phyloP scores from a whole-genome alignment of 2,797 vertebrate species.

The Crypturellus tataupa region DNA sequence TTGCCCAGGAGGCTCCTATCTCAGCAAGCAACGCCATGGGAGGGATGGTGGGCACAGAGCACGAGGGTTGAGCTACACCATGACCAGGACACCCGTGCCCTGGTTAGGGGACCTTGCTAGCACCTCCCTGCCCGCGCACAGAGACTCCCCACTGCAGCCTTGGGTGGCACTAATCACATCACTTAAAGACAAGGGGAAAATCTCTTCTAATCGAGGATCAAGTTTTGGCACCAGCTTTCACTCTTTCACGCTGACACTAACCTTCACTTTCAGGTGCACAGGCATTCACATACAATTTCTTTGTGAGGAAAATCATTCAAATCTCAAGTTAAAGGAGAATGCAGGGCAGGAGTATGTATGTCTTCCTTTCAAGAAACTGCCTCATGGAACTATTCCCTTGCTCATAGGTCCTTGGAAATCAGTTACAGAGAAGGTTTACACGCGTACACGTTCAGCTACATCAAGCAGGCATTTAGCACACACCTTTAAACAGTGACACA shows the following conservation, averaged over 20 bases:
- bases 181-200: conserved; percentile 29
- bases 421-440: not conserved
- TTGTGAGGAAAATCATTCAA: conserved; percentile 29
- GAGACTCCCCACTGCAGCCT: not conserved
- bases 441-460: not conserved
- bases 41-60: accelerated
- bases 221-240: conserved; percentile 32
- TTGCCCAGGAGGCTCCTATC: not conserved
- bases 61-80: not conserved
- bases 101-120: not conserved
- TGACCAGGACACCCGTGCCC: not conserved
- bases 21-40: not conserved
- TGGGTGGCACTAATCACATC: conserved; percentile 15
- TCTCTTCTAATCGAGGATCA: conserved; percentile 31
- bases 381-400: conserved; percentile 19
- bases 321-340: conserved; percentile 10
- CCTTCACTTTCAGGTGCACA: accelerated
- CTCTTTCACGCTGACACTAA: not conserved
- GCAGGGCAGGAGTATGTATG: not conserved
- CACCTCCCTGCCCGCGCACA: not conserved
- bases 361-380: conserved; percentile 17
- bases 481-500: not conserved
- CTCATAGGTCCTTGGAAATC: not conserved
- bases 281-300: not conserved
- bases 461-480: not conserved